Base-by-base conservation (phyloP, 2,113 vertebrate species). In the Leptobrachium ailaonicum region DNA sequence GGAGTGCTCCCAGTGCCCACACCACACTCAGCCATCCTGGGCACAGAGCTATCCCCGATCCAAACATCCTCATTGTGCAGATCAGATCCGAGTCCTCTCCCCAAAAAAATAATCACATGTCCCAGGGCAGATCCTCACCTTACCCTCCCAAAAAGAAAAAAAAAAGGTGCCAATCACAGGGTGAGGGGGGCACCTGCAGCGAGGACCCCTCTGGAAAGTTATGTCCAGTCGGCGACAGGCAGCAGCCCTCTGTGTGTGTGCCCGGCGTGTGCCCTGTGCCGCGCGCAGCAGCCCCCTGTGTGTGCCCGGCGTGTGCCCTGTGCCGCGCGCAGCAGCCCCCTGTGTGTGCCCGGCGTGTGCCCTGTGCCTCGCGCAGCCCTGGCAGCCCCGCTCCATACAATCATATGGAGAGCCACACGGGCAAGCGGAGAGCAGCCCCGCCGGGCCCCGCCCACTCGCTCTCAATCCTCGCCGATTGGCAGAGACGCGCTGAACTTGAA, bases 11-110 rank as follows among this genome's bases (percentile, higher is more conserved):
- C 71, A 2, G 78, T n/a, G 67, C 1, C 40, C 66, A 45, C 75
- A 12, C 73, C 50, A 56, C 13, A 2, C 40, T 41, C 7, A 80
- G 71, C 92, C 90, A 94, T 87, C 90, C 84, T 32, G 66, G 44
- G 78, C 54, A 74, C 87, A 87, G 85, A 88, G 91, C 86, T 71
- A 88, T 82, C 10, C 83, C 76, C 53, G 87, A 84, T 74, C 83
- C 83, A 64, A 84, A 83, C 83, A 82, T 77, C 87, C 83, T 87
- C 83, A 86, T 87, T 86, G 44, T 88, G 85, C 86, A 82, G 82
- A 82, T 73, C 88, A 86, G 79, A 4, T 76, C 20, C 53, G 41
- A 54, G 64, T 47, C 75, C 72, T 56, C 71, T 50, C 80, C 47
- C 20, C 20, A 32, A 32, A 32, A 32, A 32, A 32, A 12, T 11